Conservation (phyloP, 2,113 vertebrate species). For the Pseudorectes ferrugineus region DNA sequence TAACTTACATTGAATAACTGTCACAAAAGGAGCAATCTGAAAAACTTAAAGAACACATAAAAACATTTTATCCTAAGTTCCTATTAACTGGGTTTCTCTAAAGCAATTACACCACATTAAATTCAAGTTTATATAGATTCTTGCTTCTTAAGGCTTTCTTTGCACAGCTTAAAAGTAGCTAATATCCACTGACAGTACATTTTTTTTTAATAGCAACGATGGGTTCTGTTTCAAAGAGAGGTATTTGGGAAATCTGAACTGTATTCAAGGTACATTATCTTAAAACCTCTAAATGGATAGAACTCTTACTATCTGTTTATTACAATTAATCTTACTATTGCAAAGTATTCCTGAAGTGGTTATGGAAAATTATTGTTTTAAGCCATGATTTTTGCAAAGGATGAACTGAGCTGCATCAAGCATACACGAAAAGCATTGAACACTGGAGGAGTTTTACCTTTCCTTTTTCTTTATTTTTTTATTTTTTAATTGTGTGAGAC, state of each 20-base stretch:
- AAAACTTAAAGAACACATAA: not conserved
- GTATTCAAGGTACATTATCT: not conserved
- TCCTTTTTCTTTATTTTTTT: not conserved
- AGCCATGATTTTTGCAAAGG: not conserved
- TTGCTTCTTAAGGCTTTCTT: not conserved
- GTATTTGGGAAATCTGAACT: not conserved
- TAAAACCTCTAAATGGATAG: not conserved
- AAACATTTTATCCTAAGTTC: not conserved
- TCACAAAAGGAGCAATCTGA: not conserved
- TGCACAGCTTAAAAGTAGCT: not conserved
- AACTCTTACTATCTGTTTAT: not conserved
- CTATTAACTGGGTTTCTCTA: not conserved
- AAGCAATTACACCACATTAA: not conserved
- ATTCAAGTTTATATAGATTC: not conserved
- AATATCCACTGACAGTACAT: not conserved
- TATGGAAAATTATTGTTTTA: not conserved
- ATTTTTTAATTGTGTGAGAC: not conserved
- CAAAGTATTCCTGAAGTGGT: not conserved
- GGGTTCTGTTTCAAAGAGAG: not conserved
- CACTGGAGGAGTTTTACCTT: not conserved
- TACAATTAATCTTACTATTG: not conserved
- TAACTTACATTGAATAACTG: not conserved
- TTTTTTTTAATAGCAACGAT: not conserved
- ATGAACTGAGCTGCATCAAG: not conserved
- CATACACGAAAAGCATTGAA: not conserved